Evolutionary conservation across 2,113 vertebrate species (phyloP), one percentile per base, ranked within the genome.

Genomic region (Lonchura striata): DNA sequence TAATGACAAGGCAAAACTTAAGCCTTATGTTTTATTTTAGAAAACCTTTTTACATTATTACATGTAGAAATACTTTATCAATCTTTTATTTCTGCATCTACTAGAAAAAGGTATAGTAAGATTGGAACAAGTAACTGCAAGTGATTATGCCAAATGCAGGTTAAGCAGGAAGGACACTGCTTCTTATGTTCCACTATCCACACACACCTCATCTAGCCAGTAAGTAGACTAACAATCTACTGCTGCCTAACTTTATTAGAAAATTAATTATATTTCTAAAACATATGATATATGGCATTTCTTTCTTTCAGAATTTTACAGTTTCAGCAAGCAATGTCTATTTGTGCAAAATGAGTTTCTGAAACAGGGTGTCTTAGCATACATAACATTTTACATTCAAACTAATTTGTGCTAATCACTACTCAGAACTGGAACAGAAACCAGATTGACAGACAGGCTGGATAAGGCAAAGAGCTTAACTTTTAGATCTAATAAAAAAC

Each of bases 311-410:
- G 11, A 83, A 54, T 74, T 88, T 56, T 74, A 44, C 4, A 13
- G 2, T 77, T 91, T 52, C 44, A 49, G 15, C 28, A 81, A 53
- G 0, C 78, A 4, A n/a, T 53, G 2, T 22, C 75, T 7, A 56
- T 27, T 41, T 37, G 30, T 15, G 15, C 42, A 81, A 68, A 81
- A 44, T 8, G 11, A 52, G 30, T 31, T 68, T 77, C 49, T 77
- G 23, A 39, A 80, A 60, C 3, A 33, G 13, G 2, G 0, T 27
- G 25, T 22, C 33, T 50, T 12, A 82, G 49, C 12, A 28, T 4
- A 54, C 0, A 0, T 19, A 27, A 59, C 16, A 30, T 30, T 49
- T 46, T 25, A 16, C 4, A 9, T 8, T n/a, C 9, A 53, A 37
- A 61, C 10, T 33, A 13, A 42, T 27, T 12, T 66, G 15, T 64